These are phyloP conservation scores for Nebria brevicollis DNA, from an alignment of 2,888 invertebrate species.

Conservation along the genomic window DNA sequence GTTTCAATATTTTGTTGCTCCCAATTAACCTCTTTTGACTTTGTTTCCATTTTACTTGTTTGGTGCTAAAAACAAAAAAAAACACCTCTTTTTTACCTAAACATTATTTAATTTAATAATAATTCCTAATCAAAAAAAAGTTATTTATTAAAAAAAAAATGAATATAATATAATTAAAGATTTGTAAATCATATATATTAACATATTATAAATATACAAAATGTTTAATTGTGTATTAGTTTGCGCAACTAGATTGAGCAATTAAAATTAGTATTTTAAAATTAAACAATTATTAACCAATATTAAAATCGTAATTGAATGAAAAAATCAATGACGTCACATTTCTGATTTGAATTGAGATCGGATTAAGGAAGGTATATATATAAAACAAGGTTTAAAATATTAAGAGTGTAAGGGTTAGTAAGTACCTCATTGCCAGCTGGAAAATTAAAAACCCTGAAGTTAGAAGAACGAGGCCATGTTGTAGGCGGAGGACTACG, in stretches of 20 bases:
- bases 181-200: no score
- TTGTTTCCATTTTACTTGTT: conserved; percentile 52
- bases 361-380: not conserved
- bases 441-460: conserved; percentile 68
- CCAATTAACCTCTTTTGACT: conserved; percentile 60
- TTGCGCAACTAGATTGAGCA: no score
- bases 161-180: no score
- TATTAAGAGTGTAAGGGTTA: conserved; percentile 24
- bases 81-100: not conserved
- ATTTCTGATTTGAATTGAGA: no score
- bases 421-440: conserved; percentile 59
- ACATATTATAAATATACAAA: no score
- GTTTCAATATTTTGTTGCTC: conserved; percentile 54
- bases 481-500: conserved; percentile 83
- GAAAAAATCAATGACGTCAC: no score
- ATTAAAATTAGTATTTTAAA: no score
- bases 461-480: conserved; percentile 74
- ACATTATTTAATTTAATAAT: not conserved
- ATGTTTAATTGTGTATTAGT: no score
- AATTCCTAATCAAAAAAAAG: no score
- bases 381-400: not conserved
- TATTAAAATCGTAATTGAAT: no score
- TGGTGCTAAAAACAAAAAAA: conserved; percentile 14
- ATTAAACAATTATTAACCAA: no score
- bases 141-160: not conserved